Evolutionary conservation across 2,888 invertebrate species (phyloP).

Genomic region (Chrysopilus asiliformis): DNA sequence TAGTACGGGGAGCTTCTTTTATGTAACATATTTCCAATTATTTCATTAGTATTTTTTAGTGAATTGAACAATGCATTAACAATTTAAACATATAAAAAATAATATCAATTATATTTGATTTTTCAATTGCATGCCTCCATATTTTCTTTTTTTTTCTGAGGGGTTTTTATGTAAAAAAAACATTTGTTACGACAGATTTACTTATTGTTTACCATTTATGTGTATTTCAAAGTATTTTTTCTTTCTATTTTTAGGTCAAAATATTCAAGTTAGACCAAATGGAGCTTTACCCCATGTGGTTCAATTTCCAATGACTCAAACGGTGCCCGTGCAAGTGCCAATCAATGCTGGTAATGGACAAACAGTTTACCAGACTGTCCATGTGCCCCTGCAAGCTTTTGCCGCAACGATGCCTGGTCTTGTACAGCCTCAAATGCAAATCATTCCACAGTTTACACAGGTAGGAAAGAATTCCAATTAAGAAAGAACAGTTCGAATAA

Average conservation of each 20-base stretch:
- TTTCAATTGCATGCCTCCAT: not conserved
- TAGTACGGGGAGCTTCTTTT: too few relatives aligned
- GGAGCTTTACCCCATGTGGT: conserved; percentile 29
- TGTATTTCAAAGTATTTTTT: conserved; percentile 18
- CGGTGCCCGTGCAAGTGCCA: conserved; percentile 84
- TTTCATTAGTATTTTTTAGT: not conserved
- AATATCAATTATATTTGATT: too few relatives aligned
- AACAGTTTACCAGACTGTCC: conserved; percentile 89
- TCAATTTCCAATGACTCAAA: conserved; percentile 40
- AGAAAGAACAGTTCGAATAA: too few relatives aligned
- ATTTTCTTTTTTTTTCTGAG: not conserved
- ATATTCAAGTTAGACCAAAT: conserved; percentile 51
- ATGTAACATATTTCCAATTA: too few relatives aligned
- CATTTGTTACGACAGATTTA: too few relatives aligned
- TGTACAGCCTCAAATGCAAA: conserved; percentile 48
- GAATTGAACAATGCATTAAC: not conserved
- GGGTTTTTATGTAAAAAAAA: not conserved
- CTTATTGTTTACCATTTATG: too few relatives aligned
- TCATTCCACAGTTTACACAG: conserved; percentile 73
- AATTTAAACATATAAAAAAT: too few relatives aligned
- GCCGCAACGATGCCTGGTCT: conserved; percentile 46
- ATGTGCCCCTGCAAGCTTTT: conserved; percentile 77
- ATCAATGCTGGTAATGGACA: conserved; percentile 77
- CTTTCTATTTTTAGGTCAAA: conserved; percentile 41
- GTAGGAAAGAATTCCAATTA: too few relatives aligned